Percentiles rank a stretch among this genome's conserved stretches.
phyloP scores from a whole-genome alignment of 92 coral and sea anemone species.

The Anthopleura xanthogrammica region DNA sequence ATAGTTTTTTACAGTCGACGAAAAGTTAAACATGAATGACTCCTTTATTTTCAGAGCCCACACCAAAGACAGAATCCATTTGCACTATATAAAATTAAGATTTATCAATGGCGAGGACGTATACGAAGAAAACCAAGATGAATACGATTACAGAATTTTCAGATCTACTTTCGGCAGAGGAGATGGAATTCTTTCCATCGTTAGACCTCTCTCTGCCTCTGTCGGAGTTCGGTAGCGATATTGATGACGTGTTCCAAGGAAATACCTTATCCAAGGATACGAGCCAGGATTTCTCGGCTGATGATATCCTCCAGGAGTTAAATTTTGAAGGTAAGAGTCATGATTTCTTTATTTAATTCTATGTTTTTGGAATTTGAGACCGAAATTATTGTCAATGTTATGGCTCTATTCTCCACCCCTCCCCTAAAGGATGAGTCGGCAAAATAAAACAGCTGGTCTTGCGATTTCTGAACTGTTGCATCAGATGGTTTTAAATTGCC shows the following conservation, averaged over 20 bases:
- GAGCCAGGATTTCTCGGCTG: constrained; percentile 53
- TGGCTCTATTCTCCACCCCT: not conserved
- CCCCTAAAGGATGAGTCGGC: not conserved
- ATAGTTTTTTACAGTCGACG: not conserved
- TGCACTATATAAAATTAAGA: constrained; percentile 5
- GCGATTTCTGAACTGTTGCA: constrained; percentile 14
- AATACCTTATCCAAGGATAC: constrained; percentile 24
- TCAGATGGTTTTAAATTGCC: constrained; percentile 7
- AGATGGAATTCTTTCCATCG: constrained; percentile 67
- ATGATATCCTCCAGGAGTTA: constrained; percentile 68
- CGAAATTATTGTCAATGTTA: not conserved
- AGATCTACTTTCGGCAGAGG: constrained; percentile 62
- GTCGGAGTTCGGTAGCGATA: constrained; percentile 32
- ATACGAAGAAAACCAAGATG: constrained; percentile 68
- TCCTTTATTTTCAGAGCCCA: constrained; percentile 24
- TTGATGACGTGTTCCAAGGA: constrained; percentile 74
- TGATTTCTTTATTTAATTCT: not conserved
- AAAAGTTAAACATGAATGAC: not conserved
- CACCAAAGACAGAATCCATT: constrained; percentile 5
- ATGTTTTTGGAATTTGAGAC: not conserved
- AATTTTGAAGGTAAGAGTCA: constrained; percentile 58
- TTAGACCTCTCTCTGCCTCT: constrained; percentile 30
- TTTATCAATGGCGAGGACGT: constrained; percentile 74
- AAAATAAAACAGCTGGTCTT: constrained; percentile 14
- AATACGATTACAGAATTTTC: constrained; percentile 56